A percentile compares a stretch with the other conserved stretches of the same genome.
Conservation (phyloP, 2,113 vertebrate species). For the Hippocampus zosterae region DNA sequence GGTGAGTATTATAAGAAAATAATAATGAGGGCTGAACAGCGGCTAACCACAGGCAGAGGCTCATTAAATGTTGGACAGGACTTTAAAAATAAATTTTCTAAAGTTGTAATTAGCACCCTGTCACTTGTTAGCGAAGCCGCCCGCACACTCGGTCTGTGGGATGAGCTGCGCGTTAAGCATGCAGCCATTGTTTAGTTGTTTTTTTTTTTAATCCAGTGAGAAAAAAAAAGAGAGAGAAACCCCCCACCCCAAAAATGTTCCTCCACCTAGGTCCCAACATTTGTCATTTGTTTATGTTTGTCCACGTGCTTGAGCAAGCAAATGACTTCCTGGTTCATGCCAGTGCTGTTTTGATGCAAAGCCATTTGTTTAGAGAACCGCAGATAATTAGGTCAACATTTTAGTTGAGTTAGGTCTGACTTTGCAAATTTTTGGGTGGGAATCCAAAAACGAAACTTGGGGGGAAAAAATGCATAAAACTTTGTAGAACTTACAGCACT, state of each 20-base stretch:
- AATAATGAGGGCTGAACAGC: slow-evolving; percentile 27
- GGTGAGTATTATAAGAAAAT: slow-evolving; percentile 22
- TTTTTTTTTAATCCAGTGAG: neutral
- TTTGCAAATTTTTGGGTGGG: too few species aligned
- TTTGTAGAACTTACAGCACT: too few species aligned
- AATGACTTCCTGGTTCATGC: neutral
- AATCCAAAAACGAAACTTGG: too few species aligned
- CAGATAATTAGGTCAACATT: too few species aligned
- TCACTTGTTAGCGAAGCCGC: slow-evolving; percentile 40
- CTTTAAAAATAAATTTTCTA: neutral
- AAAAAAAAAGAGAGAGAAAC: neutral
- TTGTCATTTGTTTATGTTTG: neutral
- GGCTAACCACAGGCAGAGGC: slow-evolving; percentile 26
- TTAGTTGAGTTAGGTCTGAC: too few species aligned
- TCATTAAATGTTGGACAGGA: slow-evolving; percentile 51
- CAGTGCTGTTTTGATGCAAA: neutral
- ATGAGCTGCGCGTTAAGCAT: slow-evolving; percentile 17
- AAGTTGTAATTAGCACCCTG: slow-evolving; percentile 58
- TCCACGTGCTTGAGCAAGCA: neutral
- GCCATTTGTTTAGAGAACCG: too few species aligned
- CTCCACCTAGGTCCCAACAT: neutral
- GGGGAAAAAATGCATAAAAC: too few species aligned
- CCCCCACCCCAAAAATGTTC: neutral
- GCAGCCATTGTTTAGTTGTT: slow-evolving; percentile 20
- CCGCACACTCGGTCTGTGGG: slow-evolving; percentile 28